Evolutionary conservation across 2,888 invertebrate species (phyloP).

Genomic region (Eugnorisma glareosa): DNA sequence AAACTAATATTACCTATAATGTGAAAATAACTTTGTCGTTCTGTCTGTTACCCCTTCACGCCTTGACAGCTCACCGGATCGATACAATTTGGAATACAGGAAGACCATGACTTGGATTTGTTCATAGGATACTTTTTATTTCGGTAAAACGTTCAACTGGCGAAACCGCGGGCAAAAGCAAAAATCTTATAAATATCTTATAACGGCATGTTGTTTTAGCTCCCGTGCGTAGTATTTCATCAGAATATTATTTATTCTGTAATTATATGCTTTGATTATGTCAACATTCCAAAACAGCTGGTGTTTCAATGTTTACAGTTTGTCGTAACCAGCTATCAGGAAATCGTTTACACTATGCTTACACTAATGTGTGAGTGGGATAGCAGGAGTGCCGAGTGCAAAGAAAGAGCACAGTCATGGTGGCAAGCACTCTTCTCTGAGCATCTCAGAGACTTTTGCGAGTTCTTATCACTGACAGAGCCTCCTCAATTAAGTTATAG

Average conservation of each 20-base stretch:
- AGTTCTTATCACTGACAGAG: neutral
- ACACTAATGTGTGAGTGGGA: conserved; percentile 5
- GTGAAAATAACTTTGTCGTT: too few relatives aligned
- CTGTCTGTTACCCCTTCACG: too few relatives aligned
- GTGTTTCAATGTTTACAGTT: neutral
- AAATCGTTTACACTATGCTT: neutral
- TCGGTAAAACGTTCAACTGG: too few relatives aligned
- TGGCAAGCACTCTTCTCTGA: neutral
- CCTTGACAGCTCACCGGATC: too few relatives aligned
- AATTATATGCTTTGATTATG: neutral
- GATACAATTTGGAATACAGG: too few relatives aligned
- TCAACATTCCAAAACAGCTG: conserved; percentile 14
- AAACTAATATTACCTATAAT: too few relatives aligned
- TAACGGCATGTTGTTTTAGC: neutral
- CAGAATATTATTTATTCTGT: conserved; percentile 22
- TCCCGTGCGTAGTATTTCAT: neutral
- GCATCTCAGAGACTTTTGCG: neutral
- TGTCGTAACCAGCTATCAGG: conserved; percentile 15
- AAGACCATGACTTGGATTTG: too few relatives aligned
- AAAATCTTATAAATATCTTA: too few relatives aligned
- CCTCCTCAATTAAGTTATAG: neutral
- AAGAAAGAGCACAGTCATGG: conserved; percentile 6
- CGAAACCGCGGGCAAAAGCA: too few relatives aligned
- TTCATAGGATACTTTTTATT: too few relatives aligned
- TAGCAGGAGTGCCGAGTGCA: neutral